Evolutionary conservation across 2,888 invertebrate genomes (phyloP).

Genomic region (Acrocera orbiculus): DNA sequence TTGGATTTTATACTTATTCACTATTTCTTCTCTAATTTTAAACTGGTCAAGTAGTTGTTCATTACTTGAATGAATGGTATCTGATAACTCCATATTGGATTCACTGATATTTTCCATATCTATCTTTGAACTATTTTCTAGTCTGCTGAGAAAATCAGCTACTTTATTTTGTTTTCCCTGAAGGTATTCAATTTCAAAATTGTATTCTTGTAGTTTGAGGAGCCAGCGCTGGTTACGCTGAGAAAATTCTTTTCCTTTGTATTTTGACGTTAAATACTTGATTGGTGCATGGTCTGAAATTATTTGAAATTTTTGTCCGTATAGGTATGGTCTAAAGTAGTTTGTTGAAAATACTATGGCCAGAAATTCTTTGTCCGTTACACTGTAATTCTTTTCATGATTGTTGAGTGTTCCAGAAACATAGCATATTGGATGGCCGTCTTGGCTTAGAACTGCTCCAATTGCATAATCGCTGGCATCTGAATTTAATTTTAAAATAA

Average conservation of each 20-base stretch:
- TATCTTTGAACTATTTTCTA: slow-evolving; percentile 7
- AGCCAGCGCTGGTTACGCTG: slow-evolving; percentile 6
- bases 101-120: slow-evolving; percentile 5
- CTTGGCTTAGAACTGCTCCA: not conserved
- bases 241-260: slow-evolving; percentile 9
- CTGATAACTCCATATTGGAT: slow-evolving; percentile 7
- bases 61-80: slow-evolving; percentile 8
- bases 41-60: slow-evolving; percentile 7
- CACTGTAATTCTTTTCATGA: slow-evolving; percentile 9
- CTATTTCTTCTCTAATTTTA: slow-evolving; percentile 8
- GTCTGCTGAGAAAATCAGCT: slow-evolving; percentile 8
- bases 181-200: slow-evolving; percentile 8
- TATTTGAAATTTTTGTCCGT: slow-evolving; percentile 4
- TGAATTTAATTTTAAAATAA: too few species aligned
- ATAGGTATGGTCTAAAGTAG: slow-evolving; percentile 9
- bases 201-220: slow-evolving; percentile 8
- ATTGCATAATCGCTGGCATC: not conserved
- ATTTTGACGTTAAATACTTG: slow-evolving; percentile 9
- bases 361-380: slow-evolving; percentile 10
- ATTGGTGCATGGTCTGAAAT: not conserved
- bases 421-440: slow-evolving; percentile 8
- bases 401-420: slow-evolving; percentile 9
- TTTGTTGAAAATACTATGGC: slow-evolving; percentile 9
- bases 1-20: slow-evolving; percentile 7
- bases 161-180: slow-evolving; percentile 7